These are phyloP conservation scores for Drosophila neonasuta DNA, from an alignment of 2,888 invertebrate genomes.

Conservation along the genomic window DNA sequence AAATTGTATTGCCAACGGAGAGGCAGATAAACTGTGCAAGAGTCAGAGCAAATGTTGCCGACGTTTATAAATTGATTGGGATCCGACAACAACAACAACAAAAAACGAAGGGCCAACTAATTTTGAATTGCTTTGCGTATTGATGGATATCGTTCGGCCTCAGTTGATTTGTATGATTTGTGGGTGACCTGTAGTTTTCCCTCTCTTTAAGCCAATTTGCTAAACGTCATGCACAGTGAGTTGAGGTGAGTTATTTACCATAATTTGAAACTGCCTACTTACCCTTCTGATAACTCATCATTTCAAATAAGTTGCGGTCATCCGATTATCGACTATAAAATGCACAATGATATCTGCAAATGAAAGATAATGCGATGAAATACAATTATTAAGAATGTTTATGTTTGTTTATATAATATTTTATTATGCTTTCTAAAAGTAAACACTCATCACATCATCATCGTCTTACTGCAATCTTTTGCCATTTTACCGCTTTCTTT, in stretches of 20 bases:
- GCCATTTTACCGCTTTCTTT: slow-evolving; percentile 29
- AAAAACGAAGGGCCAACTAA: slow-evolving; percentile 28
- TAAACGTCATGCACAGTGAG: slow-evolving; percentile 54
- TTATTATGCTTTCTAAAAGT: slow-evolving; percentile 6
- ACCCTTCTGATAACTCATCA: slow-evolving; percentile 82
- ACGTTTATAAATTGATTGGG: slow-evolving; percentile 64
- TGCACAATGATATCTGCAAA: slow-evolving; percentile 54
- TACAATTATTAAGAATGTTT: neutral
- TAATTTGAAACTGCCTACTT: slow-evolving; percentile 54
- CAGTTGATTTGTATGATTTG: slow-evolving; percentile 49
- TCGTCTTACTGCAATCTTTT: slow-evolving; percentile 23
- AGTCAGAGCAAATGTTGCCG: slow-evolving; percentile 43
- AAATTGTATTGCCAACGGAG: slow-evolving; percentile 59
- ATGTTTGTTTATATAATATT: neutral
- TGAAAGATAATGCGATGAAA: slow-evolving; percentile 15
- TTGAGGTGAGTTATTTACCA: slow-evolving; percentile 22
- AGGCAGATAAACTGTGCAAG: slow-evolving; percentile 42
- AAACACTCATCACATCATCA: slow-evolving; percentile 27
- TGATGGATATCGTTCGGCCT: slow-evolving; percentile 19
- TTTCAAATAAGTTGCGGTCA: slow-evolving; percentile 63
- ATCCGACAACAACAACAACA: neutral
- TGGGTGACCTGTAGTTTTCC: slow-evolving; percentile 20
- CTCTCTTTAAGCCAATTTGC: slow-evolving; percentile 32
- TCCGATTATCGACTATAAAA: slow-evolving; percentile 25
- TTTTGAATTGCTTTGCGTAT: slow-evolving; percentile 40